Evolutionary conservation across 2,797 vertebrate species (phyloP).

Genomic region (Rhodeus uyekii): DNA sequence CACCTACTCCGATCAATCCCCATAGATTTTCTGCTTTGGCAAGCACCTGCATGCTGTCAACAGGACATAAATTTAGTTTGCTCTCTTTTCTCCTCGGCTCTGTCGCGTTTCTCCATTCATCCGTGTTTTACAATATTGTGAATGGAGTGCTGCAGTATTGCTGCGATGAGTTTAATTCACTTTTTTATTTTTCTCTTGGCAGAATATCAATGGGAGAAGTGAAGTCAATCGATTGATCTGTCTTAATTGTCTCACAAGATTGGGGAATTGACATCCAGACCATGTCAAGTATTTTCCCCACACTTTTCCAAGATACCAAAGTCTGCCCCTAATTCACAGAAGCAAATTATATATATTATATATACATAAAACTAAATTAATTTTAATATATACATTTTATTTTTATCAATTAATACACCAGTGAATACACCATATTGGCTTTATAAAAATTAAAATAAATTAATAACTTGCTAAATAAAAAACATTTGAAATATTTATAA

Average conservation of each 20-base stretch:
- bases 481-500: too few species aligned
- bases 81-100: conserved; percentile 31
- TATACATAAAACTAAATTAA: too few species aligned
- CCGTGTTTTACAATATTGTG: conserved; percentile 62
- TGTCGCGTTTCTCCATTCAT: conserved; percentile 53
- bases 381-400: too few species aligned
- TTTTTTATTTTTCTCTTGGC: conserved; percentile 62
- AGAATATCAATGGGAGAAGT: conserved; percentile 55
- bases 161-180: conserved; percentile 27
- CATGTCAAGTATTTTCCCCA: not conserved
- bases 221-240: conserved; percentile 52
- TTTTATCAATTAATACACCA: too few species aligned
- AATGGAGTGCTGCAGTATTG: conserved; percentile 55
- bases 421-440: too few species aligned
- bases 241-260: conserved; percentile 65
- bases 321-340: not conserved
- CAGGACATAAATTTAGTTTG: conserved; percentile 68
- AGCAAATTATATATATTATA: too few species aligned
- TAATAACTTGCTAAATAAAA: too few species aligned
- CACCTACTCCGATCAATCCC: conserved; percentile 68
- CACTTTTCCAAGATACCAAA: not conserved
- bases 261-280: conserved; percentile 30
- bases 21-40: conserved; percentile 79
- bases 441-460: too few species aligned
- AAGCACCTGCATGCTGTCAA: conserved; percentile 76